Conservation (phyloP, 2,113 vertebrate species). For the Vicugna pacos region DNA sequence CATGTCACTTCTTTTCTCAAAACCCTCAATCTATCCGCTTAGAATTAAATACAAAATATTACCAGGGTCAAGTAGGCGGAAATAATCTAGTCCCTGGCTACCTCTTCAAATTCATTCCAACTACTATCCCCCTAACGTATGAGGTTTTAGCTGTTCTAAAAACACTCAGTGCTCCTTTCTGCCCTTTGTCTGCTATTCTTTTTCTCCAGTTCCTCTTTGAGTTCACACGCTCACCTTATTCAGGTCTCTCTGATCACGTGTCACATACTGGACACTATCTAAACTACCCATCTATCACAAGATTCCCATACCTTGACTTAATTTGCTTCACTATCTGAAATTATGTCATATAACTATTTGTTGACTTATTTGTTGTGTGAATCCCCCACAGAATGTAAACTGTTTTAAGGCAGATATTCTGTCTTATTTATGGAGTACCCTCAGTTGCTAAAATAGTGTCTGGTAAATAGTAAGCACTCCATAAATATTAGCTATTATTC, state of each 20-base stretch:
- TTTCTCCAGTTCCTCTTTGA: background rate
- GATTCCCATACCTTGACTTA: background rate
- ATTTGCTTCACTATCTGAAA: background rate
- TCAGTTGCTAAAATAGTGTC: background rate
- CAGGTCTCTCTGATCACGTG: background rate
- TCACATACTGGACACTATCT: background rate
- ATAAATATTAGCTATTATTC: background rate
- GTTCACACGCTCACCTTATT: background rate
- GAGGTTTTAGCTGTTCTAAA: background rate
- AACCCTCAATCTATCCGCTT: background rate
- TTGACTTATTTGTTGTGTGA: background rate
- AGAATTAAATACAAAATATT: conserved; percentile 21
- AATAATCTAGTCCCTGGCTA: background rate
- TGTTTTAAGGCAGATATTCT: background rate
- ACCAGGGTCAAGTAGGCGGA: background rate
- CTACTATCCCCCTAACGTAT: background rate
- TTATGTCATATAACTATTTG: background rate
- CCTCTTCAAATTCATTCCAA: background rate
- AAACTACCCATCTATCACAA: background rate
- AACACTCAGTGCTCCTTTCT: background rate
- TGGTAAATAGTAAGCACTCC: background rate
- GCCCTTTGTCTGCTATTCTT: background rate
- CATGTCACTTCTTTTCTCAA: background rate
- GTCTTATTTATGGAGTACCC: background rate
- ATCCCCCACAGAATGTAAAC: background rate